Evolutionary conservation across 2,797 vertebrate species (phyloP), one percentile per base, ranked within the genome.

Genomic region (Bovichtus diacanthus): DNA sequence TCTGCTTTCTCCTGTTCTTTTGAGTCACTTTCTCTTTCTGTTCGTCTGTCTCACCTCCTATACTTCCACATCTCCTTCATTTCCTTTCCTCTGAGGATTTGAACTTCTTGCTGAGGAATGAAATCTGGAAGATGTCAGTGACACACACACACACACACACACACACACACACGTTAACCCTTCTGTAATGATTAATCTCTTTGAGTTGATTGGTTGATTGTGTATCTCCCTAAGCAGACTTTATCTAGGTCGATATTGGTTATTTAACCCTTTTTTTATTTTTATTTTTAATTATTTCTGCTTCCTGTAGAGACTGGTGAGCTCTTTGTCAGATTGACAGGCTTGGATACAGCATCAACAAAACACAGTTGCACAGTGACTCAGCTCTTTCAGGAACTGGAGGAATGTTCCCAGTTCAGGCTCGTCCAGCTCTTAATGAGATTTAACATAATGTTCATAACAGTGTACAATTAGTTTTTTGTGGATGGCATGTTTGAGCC

Each of bases 311-410:
- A 60, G 81, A 81, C 85, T 9, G 70, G 65, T 4, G 3, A 27
- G 23, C 53, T 54, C 64, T 61, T 2, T 23, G 41, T 68, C 6
- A 2, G 63, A 56, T 50, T 59, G 78, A 78, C 80, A 69, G 44
- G 12, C 86, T 8, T 86, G 76, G 88, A 82, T 25, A 80, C 85
- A n/a, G 51, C 1, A 1, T 74, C 77, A 86, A 87, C 79, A 80
- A 82, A 84, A 82, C 81, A 84, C 41, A 0, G 75, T 80, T 34
- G 19, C 21, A 27, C 9, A 0, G 54, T 83, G 83, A 86, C 83
- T 81, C 87, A 77, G 12, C 50, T 36, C 62, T 69, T 47, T 80
- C 31, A 74, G 61, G 58, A 82, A 62, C 56, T 2, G 10, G 38
- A 70, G 78, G 80, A 61, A 81, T 81, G 53, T 64, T 34, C 76